Conservation (phyloP, 1,140 invertebrate genomes). For the Gryon sp. region DNA sequence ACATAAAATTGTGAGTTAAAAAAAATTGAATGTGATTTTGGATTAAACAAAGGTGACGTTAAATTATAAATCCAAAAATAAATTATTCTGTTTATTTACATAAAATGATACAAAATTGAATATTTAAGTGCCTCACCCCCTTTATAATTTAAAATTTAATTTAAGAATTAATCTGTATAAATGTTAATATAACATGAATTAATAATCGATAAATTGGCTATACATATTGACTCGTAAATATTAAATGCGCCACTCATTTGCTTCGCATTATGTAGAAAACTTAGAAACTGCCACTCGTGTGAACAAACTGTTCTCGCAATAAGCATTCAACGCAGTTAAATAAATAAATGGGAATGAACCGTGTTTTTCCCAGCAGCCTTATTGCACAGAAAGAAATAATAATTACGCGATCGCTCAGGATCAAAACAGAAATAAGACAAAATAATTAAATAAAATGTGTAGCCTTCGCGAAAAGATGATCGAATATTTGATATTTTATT, state of each 20-base stretch:
- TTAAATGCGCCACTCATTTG: slow-evolving; percentile 25
- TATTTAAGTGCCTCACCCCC: no score
- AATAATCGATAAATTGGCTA: no score
- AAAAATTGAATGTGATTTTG: no score
- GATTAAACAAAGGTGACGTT: no score
- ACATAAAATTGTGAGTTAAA: no score
- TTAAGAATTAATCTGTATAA: no score
- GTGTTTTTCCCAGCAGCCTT: slow-evolving; percentile 35
- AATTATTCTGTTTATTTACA: no score
- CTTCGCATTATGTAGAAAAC: slow-evolving; percentile 34
- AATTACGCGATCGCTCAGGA: slow-evolving; percentile 20
- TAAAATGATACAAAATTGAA: no score
- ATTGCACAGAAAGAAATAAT: slow-evolving; percentile 44
- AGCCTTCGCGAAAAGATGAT: slow-evolving; percentile 7
- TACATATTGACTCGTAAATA: slow-evolving; percentile 41
- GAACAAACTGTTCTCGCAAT: slow-evolving; percentile 50
- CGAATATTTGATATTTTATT: slow-evolving; percentile 27
- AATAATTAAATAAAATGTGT: slow-evolving; percentile 15
- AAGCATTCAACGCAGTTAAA: slow-evolving; percentile 47
- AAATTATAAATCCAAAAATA: no score
- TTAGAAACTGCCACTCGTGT: slow-evolving; percentile 54
- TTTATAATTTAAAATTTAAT: no score
- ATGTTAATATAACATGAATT: no score
- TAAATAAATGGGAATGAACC: slow-evolving; percentile 47
- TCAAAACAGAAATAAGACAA: no score